A percentile compares a stretch with the other conserved stretches of the same genome.
phyloP scores from a whole-genome alignment of 2,113 vertebrate species.

The Cynopterus brachyotis region DNA sequence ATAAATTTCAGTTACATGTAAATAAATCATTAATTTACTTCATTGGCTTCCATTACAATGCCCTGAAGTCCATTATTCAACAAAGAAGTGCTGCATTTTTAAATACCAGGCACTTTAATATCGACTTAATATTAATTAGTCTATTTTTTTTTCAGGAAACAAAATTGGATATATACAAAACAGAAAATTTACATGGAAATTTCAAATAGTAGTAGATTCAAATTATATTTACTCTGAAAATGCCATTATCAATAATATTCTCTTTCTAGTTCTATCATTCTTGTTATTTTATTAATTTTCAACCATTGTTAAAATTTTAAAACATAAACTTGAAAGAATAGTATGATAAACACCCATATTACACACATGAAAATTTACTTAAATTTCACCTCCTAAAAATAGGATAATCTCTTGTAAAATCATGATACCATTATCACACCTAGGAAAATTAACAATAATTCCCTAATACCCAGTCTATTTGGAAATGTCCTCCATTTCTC shows the following conservation, averaged over 20 bases:
- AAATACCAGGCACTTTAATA: background rate
- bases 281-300: background rate
- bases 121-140: background rate
- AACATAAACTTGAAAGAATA: background rate
- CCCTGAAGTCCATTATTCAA: slow-evolving; percentile 56
- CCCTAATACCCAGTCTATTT: background rate
- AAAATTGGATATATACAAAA: background rate
- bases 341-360: background rate
- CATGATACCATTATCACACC: background rate
- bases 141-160: background rate
- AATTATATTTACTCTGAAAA: background rate
- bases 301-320: background rate
- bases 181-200: background rate
- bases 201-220: background rate
- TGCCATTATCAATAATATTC: background rate
- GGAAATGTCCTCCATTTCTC: background rate
- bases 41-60: slow-evolving; percentile 62
- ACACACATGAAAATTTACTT: background rate
- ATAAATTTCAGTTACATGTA: background rate
- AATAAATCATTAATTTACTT: slow-evolving; percentile 69
- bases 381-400: background rate
- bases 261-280: background rate
- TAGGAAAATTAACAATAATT: background rate
- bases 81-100: background rate
- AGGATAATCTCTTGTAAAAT: background rate